These are phyloP conservation scores for Halocaridina rubra DNA, from an alignment of 2,888 invertebrate genomes.

Conservation along the genomic window DNA sequence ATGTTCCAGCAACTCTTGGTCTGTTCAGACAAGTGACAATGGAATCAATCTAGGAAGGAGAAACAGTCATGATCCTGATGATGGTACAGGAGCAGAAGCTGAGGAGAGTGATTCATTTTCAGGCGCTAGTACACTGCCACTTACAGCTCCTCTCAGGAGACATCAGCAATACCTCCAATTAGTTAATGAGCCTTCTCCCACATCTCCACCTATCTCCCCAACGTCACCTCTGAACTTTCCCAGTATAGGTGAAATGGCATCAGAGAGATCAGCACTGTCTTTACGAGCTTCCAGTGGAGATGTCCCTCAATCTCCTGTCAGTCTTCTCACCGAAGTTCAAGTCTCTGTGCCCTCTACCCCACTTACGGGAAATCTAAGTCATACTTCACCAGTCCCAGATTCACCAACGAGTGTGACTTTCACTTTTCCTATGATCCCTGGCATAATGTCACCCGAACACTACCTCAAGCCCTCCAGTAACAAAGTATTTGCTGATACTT, in stretches of 20 bases:
- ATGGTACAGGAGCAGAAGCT: slow-evolving; percentile 2
- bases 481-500: not conserved
- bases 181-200: slow-evolving; percentile 13
- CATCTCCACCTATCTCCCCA: not conserved
- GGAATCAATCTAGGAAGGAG: slow-evolving; percentile 13
- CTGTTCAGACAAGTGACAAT: slow-evolving; percentile 13
- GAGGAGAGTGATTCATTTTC: slow-evolving; percentile 44
- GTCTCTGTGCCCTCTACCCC: slow-evolving; percentile 5
- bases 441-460: slow-evolving; percentile 37
- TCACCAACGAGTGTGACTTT: slow-evolving; percentile 37
- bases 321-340: slow-evolving; percentile 9
- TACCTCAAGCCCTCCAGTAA: slow-evolving; percentile 42
- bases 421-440: slow-evolving; percentile 31
- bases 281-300: not conserved
- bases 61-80: not conserved
- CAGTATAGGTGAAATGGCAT: not conserved
- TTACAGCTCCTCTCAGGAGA: slow-evolving; percentile 40
- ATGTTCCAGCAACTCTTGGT: slow-evolving; percentile 16
- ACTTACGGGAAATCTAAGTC: not conserved
- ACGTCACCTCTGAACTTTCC: slow-evolving; percentile 10
- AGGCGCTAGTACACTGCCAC: slow-evolving; percentile 57
- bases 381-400: slow-evolving; percentile 21
- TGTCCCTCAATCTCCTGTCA: slow-evolving; percentile 2
- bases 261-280: slow-evolving; percentile 17
- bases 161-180: slow-evolving; percentile 22